Evolutionary conservation across 2,797 vertebrate species (phyloP).

Genomic region (Lerista edwardsae): DNA sequence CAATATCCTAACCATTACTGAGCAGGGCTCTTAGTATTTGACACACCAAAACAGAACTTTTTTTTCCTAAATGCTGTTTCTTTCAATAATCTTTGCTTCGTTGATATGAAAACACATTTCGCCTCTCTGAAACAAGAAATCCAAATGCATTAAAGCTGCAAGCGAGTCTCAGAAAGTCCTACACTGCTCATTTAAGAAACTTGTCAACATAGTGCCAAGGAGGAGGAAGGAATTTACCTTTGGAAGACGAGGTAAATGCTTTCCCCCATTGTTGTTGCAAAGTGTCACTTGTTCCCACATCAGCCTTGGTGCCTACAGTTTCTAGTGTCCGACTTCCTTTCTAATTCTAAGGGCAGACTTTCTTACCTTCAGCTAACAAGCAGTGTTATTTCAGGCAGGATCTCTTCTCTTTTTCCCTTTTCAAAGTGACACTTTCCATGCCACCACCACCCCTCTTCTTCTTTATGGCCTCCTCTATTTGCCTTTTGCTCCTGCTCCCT

Average conservation of each 20-base stretch:
- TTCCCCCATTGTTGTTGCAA: not conserved
- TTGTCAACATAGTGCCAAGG: not conserved
- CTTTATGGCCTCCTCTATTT: not conserved
- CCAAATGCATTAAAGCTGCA: not conserved
- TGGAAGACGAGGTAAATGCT: not conserved
- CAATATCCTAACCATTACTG: not conserved
- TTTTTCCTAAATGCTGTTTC: not conserved
- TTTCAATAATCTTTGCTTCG: not conserved
- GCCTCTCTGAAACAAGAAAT: slow-evolving; percentile 23
- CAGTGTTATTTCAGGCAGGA: not conserved
- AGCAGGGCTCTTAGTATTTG: not conserved
- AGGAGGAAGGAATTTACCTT: not conserved
- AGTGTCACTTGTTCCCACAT: not conserved
- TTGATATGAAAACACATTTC: not conserved
- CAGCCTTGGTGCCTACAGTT: not conserved
- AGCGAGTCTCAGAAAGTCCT: not conserved
- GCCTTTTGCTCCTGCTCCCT: not conserved
- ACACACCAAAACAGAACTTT: not conserved
- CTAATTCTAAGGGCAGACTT: not conserved
- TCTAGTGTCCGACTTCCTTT: not conserved
- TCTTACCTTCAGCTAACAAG: not conserved
- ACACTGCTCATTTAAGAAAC: accelerated
- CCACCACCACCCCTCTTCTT: not conserved
- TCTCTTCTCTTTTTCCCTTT: not conserved
- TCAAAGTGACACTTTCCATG: not conserved